Percentiles rank a stretch among this genome's conserved stretches.
phyloP scores from a whole-genome alignment of 2,888 invertebrate species.

The Eupithecia subfuscata region DNA sequence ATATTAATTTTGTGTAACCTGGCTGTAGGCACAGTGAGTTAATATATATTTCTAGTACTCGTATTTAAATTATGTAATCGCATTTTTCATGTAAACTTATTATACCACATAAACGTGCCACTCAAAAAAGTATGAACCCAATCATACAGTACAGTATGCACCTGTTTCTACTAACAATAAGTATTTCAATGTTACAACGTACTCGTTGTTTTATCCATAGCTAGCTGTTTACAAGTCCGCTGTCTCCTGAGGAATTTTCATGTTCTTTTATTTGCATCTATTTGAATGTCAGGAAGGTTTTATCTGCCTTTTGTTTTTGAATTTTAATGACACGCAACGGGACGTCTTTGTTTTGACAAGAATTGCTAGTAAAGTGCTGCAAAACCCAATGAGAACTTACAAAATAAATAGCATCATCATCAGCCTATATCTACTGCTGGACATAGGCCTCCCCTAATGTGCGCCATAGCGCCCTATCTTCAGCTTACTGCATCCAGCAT shows the following conservation, averaged over 20 bases:
- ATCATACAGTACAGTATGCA: background rate
- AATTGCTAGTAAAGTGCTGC: background rate
- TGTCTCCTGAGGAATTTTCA: slow-evolving; percentile 24
- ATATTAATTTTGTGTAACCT: too few relatives aligned
- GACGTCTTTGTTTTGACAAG: slow-evolving; percentile 24
- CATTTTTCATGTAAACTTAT: too few relatives aligned
- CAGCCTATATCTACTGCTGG: too few relatives aligned
- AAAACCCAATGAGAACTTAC: background rate
- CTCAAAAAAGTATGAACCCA: background rate
- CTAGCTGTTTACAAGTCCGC: background rate
- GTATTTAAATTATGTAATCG: too few relatives aligned
- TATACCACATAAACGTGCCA: background rate
- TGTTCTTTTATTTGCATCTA: slow-evolving; percentile 41
- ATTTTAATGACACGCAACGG: slow-evolving; percentile 40
- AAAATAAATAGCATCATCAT: too few relatives aligned
- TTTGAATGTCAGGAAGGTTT: slow-evolving; percentile 43
- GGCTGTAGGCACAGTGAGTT: too few relatives aligned
- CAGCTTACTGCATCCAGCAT: too few relatives aligned
- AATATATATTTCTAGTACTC: too few relatives aligned
- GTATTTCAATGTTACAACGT: background rate
- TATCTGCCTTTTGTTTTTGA: slow-evolving; percentile 43
- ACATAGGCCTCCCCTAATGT: too few relatives aligned
- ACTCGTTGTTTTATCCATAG: slow-evolving; percentile 5
- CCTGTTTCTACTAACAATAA: background rate
- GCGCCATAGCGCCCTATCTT: too few relatives aligned